Evolutionary conservation across 2,797 vertebrate species (phyloP), one percentile per base, ranked within the genome.

Genomic region (Brachymystax lenok): DNA sequence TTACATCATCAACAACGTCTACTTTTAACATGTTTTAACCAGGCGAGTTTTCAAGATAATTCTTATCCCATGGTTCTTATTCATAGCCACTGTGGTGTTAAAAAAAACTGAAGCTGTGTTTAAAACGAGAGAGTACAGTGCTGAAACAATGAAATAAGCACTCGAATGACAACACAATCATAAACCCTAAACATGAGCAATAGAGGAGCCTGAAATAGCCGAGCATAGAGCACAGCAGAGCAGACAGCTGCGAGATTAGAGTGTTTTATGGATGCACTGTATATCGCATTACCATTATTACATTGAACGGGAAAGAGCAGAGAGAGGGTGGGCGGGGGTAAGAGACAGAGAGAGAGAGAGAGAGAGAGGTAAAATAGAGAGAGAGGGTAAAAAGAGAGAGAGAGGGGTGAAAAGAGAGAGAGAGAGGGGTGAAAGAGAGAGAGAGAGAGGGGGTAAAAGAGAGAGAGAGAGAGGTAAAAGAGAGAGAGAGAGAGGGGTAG

Each of bases 231-330:
- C 88, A 84, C 79, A 86, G 82, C 81, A 52, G 33, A 76, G 28
- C 84, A 75, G 73, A 74, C 83, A 74, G 75, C 79, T 51, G 77
- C 40, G 82, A 91, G 88, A 92, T 92, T 91, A 90, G 76, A 78
- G 76, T 86, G 84, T 85, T 91, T 90, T 90, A 90, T 91, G 88
- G 88, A 87, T 50, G 71, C 84, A 82, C 82, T 79, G 79, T 84
- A 84, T 84, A 91, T 88, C 84, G 86, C 89, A 91, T 92, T 92
- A 89, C 86, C 77, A 77, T 86, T 89, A 91, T 90, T 90, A 85
- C 85, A 83, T 84, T 84, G 69, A 76, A 81, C 33, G 35, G 70
- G 71, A 83, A 80, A 68, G 78, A 88, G 79, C 35, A 12, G 6
- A 46, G 30, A 46, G 56, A 14, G 73, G 28, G 30, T 28, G 69